Evolutionary conservation across 2,888 invertebrate species (phyloP), one percentile per base, ranked within the genome.

Genomic region (Acleris laterana): DNA sequence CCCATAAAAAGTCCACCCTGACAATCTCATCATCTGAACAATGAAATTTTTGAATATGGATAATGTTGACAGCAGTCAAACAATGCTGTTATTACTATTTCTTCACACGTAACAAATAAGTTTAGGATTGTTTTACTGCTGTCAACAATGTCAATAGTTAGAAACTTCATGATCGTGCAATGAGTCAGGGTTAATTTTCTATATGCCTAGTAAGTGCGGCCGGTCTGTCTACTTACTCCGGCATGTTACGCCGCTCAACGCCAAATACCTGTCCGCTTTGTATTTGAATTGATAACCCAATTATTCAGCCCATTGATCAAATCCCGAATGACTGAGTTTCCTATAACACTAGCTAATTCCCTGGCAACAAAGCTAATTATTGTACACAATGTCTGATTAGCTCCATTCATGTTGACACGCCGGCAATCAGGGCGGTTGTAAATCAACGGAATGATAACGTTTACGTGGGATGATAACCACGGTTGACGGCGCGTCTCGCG

Each of bases 321-420:
- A 61, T 66, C 51, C 61, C 66, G 51, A 66, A 62, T 57, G 66
- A 62, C 46, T 59, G 58, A 49, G 49, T 66, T 57, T 19, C 56
- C 61, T 56, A 57, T 66, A 66, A 66, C 57, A 51, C 61, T 51
- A 51, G 56, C 51, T 52, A 66, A 62, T 62, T 66, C 51, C 60
- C 65, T 56, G 25, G 22, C 56, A 57, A 61, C 57, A 61, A 48
- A 57, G 56, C 66, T 66, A 66, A 66, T 66, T 66, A 66, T 66
- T 66, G 66, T 57, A 62, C 66, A 66, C 66, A 66, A 52, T 66
- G 56, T 66, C 66, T 66, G 61, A 66, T 66, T 66, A 66, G 61
- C 48, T 50, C 32, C 38, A 66, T 66, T 62, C 59, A 65, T 60
- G 66, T 66, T 66, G 50, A 56, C 56, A 56, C 57, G 50, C 4